Conservation (phyloP, 2,797 vertebrate genomes). For the Gambusia yucatana region DNA sequence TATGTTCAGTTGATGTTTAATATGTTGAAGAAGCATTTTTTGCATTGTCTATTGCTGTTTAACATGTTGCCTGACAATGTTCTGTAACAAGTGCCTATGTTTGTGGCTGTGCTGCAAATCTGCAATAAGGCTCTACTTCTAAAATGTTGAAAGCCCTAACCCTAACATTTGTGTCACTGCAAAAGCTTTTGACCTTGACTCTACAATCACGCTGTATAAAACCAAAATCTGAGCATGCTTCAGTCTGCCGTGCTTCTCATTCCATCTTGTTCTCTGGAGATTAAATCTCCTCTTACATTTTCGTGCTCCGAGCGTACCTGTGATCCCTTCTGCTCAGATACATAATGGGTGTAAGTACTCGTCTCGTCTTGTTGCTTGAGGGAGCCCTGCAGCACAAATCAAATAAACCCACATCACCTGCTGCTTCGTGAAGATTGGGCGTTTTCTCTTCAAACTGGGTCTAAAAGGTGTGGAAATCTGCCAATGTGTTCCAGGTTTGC, state of each 20-base stretch:
- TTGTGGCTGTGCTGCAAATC: neutral
- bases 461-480: constrained; percentile 7
- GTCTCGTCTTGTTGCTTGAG: constrained; percentile 5
- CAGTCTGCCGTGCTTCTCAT: neutral
- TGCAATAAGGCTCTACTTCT: neutral
- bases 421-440: constrained; percentile 9
- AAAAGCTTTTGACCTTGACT: neutral
- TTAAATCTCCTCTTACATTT: constrained; percentile 16
- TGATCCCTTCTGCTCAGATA: constrained; percentile 15
- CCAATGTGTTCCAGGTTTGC: constrained; percentile 4
- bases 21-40: neutral
- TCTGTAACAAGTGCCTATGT: neutral
- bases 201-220: neutral
- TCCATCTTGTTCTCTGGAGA: constrained; percentile 18
- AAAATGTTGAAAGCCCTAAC: neutral
- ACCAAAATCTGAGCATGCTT: neutral
- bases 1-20: neutral
- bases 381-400: constrained; percentile 8
- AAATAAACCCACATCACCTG: constrained; percentile 7
- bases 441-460: neutral
- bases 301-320: neutral
- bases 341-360: constrained; percentile 26
- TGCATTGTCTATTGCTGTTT: neutral
- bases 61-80: neutral
- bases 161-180: neutral